Base-by-base conservation (phyloP, 2,113 vertebrate species). In the Pelodiscus sinensis region DNA sequence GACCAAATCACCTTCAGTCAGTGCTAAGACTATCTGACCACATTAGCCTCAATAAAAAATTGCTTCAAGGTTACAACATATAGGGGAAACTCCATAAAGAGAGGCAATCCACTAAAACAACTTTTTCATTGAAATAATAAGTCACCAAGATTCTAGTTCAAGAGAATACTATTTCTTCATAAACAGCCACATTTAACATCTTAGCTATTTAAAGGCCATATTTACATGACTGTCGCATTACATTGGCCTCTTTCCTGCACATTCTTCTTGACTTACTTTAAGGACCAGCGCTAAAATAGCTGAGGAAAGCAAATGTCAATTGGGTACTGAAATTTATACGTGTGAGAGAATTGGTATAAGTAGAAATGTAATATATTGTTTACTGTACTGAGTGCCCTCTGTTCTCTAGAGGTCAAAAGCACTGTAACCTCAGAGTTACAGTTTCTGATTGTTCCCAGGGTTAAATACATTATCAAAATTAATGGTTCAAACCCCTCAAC, bases 401-500 rank as follows among this genome's bases (percentile, higher is more conserved):
- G 98, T 98, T 98, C 98, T 97, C 95, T 97, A 99, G 99, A 99
- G 99, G 98, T 99, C 98, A 98, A 97, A 98, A 97, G 94, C 97
- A 97, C 96, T 97, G 97, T 96, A 98, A 98, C 98, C 98, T 98
- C 97, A 97, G 97, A 98, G 97, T 98, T 98, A 97, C 94, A 98
- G 98, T 98, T 99, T 99, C 98, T 98, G 98, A 98, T 98, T 98
- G 98, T 99, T 99, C 98, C 98, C 99, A 99, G 99, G 98, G 98
- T 99, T 99, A 99, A 98, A 98, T 98, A 98, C 98, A 99, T 99
- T 99, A 99, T 98, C 98, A 98, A 98, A 99, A 99, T 99, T 98
- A 99, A 99, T 98, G 98, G 98, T 98, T 98, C 91, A 97, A 98
- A 97, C 97, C 96, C 97, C 97, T 98, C 98, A 98, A 98, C 98